phyloP scores from a whole-genome alignment of 2,113 vertebrate species.

The Daphoenositta chrysoptera region DNA sequence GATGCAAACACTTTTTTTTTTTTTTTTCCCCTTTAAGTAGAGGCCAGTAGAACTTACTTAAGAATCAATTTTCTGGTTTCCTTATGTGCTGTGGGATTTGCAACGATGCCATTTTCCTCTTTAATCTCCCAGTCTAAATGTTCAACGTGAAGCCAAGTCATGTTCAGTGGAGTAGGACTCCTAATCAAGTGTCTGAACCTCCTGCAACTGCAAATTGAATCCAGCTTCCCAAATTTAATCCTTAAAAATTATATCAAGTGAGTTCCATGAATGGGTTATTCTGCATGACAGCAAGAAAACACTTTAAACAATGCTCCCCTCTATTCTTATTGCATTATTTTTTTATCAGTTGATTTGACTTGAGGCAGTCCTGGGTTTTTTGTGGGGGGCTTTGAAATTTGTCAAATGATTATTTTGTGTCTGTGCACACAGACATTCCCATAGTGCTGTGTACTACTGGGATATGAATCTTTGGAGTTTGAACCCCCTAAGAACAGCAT shows the following conservation, averaged over 20 bases:
- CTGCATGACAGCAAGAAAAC: not conserved
- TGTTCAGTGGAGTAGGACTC: not conserved
- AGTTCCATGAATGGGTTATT: not conserved
- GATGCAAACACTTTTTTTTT: not conserved
- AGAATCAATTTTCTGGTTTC: not conserved
- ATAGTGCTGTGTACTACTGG: not conserved
- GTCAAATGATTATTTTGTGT: not conserved
- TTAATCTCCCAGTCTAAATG: not conserved
- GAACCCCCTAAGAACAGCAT: not conserved
- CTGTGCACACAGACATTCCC: not conserved
- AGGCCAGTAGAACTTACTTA: not conserved
- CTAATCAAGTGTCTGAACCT: not conserved
- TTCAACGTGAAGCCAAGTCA: not conserved
- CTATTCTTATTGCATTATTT: not conserved
- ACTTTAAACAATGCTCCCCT: not conserved
- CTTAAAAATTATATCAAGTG: not conserved
- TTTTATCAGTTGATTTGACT: not conserved
- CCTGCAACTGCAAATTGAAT: not conserved
- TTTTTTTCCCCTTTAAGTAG: not conserved
- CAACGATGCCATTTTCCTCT: not conserved
- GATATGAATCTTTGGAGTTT: not conserved
- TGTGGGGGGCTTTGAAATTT: not conserved
- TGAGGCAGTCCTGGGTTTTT: not conserved
- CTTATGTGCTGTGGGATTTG: not conserved
- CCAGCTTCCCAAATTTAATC: not conserved